Base-by-base conservation (phyloP, 2,797 vertebrate species). In the Picus viridis region DNA sequence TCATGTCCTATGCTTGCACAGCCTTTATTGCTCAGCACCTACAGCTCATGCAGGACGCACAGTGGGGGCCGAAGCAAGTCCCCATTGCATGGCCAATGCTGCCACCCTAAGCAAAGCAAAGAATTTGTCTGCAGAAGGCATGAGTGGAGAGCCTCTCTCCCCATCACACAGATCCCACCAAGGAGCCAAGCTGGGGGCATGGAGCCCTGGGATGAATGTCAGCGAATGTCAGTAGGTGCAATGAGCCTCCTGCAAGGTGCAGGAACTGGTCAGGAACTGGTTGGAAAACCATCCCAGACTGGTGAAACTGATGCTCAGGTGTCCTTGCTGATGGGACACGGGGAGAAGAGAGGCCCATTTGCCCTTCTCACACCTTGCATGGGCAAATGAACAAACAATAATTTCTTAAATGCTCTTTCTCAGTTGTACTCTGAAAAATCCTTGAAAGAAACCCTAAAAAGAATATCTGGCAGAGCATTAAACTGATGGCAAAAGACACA, bases 61-160 rank as follows among this genome's bases (percentile, higher is more conserved):
- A 41, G 59, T 20, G 0, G 51, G 18, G 18, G 20, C 59, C 15
- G 63, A 83, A 19, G 32, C 58, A 14, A 9, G 47, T 56, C 20
- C 39, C 68, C 82, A 45, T 54, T 49, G 54, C 9, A 0, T 4
- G 30, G 95, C 72, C 91, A 71, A 92, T 94, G 87, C 95, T 94
- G 94, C 95, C 95, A 80, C 95, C 95, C 89, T 24, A 94, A 89
- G 94, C 89, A 22, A 45, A 64, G 61, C 23, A 3, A 16, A 64
- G 91, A 89, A 89, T 27, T 16, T 4, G 4, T 15, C 61, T 10
- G 34, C 64, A 2, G 3, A 64, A 2, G 30, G 47, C 49, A 1
- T 45, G 29, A 29, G 26, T 3, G 41, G 13, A 53, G 12, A 64
- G 29, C 47, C 15, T 7, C 54, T 8, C 3, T 23, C 64, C 34